Evolutionary conservation across 2,113 vertebrate species (phyloP).

Genomic region (Syrrhaptes paradoxus): DNA sequence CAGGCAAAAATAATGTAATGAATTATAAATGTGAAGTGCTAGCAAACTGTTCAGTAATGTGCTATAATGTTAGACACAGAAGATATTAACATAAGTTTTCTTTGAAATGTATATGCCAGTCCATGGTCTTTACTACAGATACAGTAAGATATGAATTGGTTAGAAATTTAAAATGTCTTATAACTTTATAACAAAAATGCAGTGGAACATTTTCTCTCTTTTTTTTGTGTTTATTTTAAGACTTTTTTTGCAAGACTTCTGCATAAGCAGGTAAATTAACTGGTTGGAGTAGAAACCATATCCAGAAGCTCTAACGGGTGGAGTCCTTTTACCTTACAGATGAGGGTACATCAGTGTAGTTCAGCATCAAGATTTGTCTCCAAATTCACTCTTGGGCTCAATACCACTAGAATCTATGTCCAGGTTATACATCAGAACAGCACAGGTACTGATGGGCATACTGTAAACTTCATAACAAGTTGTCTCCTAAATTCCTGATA

Average conservation of each 20-base stretch:
- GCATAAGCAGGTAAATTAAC: neutral
- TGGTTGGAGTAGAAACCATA: neutral
- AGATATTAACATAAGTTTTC: constrained; percentile 33
- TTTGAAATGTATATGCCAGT: neutral
- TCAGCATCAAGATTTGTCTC: neutral
- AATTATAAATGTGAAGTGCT: constrained; percentile 51
- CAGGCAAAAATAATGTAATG: neutral
- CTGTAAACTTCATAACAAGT: neutral
- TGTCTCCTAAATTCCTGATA: neutral
- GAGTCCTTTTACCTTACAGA: neutral
- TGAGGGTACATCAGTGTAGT: neutral
- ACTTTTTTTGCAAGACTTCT: neutral
- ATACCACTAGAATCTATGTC: neutral
- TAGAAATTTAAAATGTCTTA: constrained; percentile 38
- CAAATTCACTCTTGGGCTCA: neutral
- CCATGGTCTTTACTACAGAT: neutral
- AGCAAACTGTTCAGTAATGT: constrained; percentile 48
- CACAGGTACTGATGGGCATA: neutral
- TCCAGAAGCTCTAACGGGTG: neutral
- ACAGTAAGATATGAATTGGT: constrained; percentile 30
- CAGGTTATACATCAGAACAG: rapidly evolving
- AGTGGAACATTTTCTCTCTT: constrained; percentile 42
- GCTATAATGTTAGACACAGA: constrained; percentile 26
- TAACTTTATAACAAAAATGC: constrained; percentile 31
- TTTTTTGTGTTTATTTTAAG: constrained; percentile 24